Evolutionary conservation across 2,797 vertebrate genomes (phyloP).

Genomic region (Carapus acus): DNA sequence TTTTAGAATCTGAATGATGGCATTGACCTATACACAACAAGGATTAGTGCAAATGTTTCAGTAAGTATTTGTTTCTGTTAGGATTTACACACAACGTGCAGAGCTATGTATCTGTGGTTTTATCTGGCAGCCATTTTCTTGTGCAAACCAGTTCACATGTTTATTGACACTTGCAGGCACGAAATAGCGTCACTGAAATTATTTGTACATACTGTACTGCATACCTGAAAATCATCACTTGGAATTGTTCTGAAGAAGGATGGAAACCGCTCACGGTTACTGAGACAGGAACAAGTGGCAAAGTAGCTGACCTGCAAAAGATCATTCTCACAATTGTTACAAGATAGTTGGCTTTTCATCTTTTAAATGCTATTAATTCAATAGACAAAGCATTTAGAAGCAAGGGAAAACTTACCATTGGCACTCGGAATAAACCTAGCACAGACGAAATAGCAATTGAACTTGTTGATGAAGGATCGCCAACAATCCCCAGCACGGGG

Average conservation of each 20-base stretch:
- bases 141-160: no score
- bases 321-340: no score
- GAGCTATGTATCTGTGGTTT: no score
- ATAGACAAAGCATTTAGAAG: no score
- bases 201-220: no score
- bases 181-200: no score
- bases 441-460: constrained; percentile 13
- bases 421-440: constrained; percentile 1
- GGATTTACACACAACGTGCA: no score
- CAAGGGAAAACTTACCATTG: constrained; percentile 10
- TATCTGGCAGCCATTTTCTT: no score
- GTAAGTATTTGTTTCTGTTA: no score
- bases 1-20: constrained; percentile 45
- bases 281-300: constrained; percentile 34
- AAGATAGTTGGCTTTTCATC: no score
- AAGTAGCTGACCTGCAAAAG: constrained; percentile 52
- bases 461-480: constrained; percentile 11
- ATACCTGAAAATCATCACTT: constrained; percentile 50
- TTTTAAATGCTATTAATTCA: no score
- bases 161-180: no score
- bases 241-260: constrained; percentile 43
- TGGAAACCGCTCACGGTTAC: constrained; percentile 1
- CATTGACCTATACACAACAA: constrained; percentile 2
- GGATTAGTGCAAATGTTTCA: neutral
- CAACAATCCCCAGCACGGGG: constrained; percentile 14